Base-by-base conservation (phyloP, 2,113 vertebrate genomes). In the Trachemys scripta region DNA sequence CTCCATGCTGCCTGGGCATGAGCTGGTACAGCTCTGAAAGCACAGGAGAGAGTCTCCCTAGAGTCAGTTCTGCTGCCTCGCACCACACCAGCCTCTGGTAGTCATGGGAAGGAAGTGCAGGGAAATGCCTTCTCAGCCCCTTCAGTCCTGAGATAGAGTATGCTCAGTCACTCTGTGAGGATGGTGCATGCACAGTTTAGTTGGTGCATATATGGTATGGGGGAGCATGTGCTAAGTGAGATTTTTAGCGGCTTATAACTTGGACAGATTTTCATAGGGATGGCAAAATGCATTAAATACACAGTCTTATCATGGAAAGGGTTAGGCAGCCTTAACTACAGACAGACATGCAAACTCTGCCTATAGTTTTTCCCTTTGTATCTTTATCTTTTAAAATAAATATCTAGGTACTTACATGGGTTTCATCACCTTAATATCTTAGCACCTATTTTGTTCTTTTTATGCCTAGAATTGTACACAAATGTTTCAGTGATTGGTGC, bases 401-500 rank as follows among this genome's bases (percentile, higher is more conserved):
- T 89, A 62, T 0, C 35, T 88, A 72, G 80, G 1, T 12, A 45
- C 42, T 69, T 56, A 89, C 83, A 9, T 2, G 38, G 14, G 53
- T 22, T 35, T 35, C 20, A 35, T 57, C 80, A 10, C 4, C 0
- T 0, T n/a, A 82, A 80, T 5, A 49, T 45, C 29, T 38, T 82
- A 79, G 19, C 50, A 86, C 22, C 22, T 20, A 5, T 16, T 89
- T 82, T 24, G 65, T 78, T 42, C 10, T 79, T 25, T 53, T 75
- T 9, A 56, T 56, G 80, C 80, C 25, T 83, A 57, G 25, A 19
- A 47, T 17, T 19, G 54, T 31, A 62, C 1, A 13, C 35, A 81
- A 75, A 91, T 6, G 7, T n/a, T 51, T 45, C 45, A 42, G 62
- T 62, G 53, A 17, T 0, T 31, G 51, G 4, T 80, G 13, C 6